These are phyloP conservation scores for Flabesymbios commensalis DNA, from an alignment of 2,888 invertebrate genomes.

Conservation along the genomic window DNA sequence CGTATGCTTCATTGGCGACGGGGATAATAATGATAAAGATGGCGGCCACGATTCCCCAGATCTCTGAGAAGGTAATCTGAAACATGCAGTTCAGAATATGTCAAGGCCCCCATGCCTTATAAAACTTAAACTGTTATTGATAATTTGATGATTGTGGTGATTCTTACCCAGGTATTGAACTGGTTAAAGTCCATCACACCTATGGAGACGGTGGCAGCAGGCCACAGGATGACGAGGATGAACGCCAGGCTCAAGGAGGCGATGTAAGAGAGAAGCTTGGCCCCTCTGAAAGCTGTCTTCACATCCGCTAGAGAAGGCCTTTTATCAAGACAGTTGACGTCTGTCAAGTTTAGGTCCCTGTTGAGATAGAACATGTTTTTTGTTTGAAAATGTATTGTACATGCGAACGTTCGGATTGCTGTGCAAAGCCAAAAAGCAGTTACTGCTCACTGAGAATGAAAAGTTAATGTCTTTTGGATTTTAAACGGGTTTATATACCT, in stretches of 20 bases:
- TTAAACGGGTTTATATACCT: too few relatives aligned
- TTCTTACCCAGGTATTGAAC: conserved; percentile 52
- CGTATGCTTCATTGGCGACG: background rate
- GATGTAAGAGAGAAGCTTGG: conserved; percentile 40
- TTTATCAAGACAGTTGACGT: conserved; percentile 46
- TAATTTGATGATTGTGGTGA: too few relatives aligned
- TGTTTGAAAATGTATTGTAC: background rate
- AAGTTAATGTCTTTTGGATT: too few relatives aligned
- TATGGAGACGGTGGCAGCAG: conserved; percentile 41
- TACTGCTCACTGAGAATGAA: too few relatives aligned
- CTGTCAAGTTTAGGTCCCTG: conserved; percentile 51
- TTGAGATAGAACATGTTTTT: conserved; percentile 6
- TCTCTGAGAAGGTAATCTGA: conserved; percentile 47
- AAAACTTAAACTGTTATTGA: too few relatives aligned
- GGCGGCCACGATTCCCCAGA: conserved; percentile 49
- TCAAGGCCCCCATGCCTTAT: background rate
- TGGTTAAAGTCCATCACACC: conserved; percentile 39
- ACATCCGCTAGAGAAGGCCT: conserved; percentile 50
- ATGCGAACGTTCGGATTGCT: background rate
- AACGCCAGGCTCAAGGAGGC: conserved; percentile 40
- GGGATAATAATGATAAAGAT: conserved; percentile 52
- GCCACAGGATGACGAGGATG: conserved; percentile 52
- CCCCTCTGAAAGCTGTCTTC: conserved; percentile 39
- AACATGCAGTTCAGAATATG: background rate
- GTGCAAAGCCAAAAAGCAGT: background rate